Percentiles rank a stretch among this genome's conserved stretches.
Conservation (phyloP, 2,888 invertebrate species). For the Sinohyriopsis cumingii region DNA sequence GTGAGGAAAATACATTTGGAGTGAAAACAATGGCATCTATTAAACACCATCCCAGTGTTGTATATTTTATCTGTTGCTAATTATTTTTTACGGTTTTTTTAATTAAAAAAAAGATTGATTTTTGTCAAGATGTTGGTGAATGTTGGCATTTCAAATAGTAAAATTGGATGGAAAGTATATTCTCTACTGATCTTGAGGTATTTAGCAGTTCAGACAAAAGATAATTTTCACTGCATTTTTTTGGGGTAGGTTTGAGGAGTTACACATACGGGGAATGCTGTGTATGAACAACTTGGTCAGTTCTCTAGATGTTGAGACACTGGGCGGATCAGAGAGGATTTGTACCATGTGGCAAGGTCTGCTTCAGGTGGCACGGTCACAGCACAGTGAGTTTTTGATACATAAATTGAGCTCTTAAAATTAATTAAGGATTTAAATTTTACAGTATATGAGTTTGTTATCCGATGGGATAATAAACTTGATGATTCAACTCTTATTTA, state of each 20-base stretch:
- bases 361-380: conserved; percentile 78
- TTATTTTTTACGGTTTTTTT: conserved; percentile 3
- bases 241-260: conserved; percentile 51
- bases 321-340: conserved; percentile 77
- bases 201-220: no score
- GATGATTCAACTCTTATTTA: no score
- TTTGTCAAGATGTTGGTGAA: no score
- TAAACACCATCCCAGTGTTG: neutral
- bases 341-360: conserved; percentile 79
- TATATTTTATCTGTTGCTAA: neutral
- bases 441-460: no score
- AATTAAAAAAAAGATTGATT: no score
- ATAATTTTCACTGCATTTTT: no score
- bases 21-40: neutral
- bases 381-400: conserved; percentile 68
- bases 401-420: neutral
- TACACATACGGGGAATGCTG: conserved; percentile 80
- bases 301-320: conserved; percentile 77
- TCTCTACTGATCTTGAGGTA: no score
- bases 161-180: no score
- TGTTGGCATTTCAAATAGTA: no score
- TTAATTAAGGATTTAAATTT: neutral
- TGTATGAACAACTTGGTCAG: conserved; percentile 82
- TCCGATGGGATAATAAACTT: neutral
- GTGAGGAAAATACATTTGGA: neutral